Evolutionary conservation across 2,888 invertebrate species (phyloP).

Genomic region (Mystacides longicornis): DNA sequence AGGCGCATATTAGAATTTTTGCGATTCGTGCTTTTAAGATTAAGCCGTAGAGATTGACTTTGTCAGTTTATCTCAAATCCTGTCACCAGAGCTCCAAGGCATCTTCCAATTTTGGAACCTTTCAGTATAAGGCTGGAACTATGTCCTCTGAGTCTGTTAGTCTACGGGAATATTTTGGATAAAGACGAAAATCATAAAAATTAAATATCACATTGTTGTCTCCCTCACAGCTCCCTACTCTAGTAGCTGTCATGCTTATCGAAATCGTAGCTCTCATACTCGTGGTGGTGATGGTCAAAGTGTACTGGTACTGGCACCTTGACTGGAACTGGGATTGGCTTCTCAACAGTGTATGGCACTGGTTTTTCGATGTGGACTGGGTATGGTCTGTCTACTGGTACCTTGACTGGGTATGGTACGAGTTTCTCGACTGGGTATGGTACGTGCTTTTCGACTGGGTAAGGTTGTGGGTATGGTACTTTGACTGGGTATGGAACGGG

Average conservation of each 20-base stretch:
- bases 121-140: constrained; percentile 21
- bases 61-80: neutral
- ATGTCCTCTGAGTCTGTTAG: constrained; percentile 22
- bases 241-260: constrained; percentile 49
- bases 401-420: constrained; percentile 59
- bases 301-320: constrained; percentile 53
- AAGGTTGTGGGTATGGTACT: constrained; percentile 58
- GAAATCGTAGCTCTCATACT: constrained; percentile 32
- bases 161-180: constrained; percentile 5
- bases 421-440: constrained; percentile 61
- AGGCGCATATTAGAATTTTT: constrained; percentile 3
- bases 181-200: constrained; percentile 7
- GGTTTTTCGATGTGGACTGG: constrained; percentile 59
- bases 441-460: constrained; percentile 53
- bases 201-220: constrained; percentile 43
- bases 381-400: constrained; percentile 56
- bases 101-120: constrained; percentile 34
- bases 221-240: constrained; percentile 44
- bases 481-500: constrained; percentile 53
- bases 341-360: constrained; percentile 56
- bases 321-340: constrained; percentile 55
- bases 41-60: constrained; percentile 17
- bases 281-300: constrained; percentile 32
- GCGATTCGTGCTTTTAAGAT: constrained; percentile 15
- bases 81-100: constrained; percentile 28